Conservation (phyloP, 1,140 invertebrate genomes). For the Bilobella aurantiaca region DNA sequence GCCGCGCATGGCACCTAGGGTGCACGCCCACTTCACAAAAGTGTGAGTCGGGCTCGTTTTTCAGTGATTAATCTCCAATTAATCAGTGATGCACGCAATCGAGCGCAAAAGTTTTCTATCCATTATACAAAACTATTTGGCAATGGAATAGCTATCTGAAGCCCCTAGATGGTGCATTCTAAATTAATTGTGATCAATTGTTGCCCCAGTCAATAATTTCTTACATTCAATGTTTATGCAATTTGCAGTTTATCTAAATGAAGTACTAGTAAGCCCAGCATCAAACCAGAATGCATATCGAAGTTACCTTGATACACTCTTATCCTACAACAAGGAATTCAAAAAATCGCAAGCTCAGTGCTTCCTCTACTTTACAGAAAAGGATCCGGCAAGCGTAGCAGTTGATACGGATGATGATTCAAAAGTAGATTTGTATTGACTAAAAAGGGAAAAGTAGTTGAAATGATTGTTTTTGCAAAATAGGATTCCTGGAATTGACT, state of each 20-base stretch:
- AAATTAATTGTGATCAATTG: no score
- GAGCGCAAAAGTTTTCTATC: no score
- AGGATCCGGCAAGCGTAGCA: not conserved
- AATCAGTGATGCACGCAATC: no score
- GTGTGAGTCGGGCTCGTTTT: no score
- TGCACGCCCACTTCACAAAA: no score
- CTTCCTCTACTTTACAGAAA: slow-evolving; percentile 35
- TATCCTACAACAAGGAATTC: slow-evolving; percentile 38
- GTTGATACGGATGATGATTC: not conserved
- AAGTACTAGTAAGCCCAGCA: slow-evolving; percentile 41
- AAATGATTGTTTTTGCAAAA: slow-evolving; percentile 23
- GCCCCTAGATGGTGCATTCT: no score
- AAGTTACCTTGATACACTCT: slow-evolving; percentile 41
- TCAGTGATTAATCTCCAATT: no score
- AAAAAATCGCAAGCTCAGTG: slow-evolving; percentile 39
- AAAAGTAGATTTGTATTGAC: not conserved
- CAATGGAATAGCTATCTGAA: no score
- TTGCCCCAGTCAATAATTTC: no score
- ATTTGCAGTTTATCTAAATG: slow-evolving; percentile 42
- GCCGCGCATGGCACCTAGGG: no score
- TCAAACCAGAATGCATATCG: slow-evolving; percentile 41
- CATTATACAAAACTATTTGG: no score
- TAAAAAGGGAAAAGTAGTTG: not conserved
- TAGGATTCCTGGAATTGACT: slow-evolving; percentile 22
- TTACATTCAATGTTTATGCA: slow-evolving; percentile 42